Base-by-base conservation (phyloP, 2,113 vertebrate species). In the Panthera leo region DNA sequence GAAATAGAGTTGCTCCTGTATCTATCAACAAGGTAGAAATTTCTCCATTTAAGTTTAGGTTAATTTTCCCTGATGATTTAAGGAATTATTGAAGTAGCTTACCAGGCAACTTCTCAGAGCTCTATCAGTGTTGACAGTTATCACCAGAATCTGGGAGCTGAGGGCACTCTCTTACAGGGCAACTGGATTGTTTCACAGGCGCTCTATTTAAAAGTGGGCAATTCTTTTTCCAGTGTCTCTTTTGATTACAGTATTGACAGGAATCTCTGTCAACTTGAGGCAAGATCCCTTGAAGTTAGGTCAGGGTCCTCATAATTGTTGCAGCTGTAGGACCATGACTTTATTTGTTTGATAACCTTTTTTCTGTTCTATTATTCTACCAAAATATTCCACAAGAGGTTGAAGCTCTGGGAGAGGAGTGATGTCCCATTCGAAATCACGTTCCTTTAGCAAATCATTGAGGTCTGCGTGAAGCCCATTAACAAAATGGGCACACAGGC, bases 21-120 rank as follows among this genome's bases (percentile, higher is more conserved):
- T 78, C 70, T 79, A 71, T 36, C 14, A 71, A 16, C 31, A 53
- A 1, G 29, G n/a, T 39, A 48, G 42, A 91, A 34, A 79, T 58
- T 76, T 83, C 58, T 93, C 7, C 53, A 8, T 85, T 36, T 61
- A 48, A 45, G 34, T 85, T 68, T 76, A 87, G 51, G 4, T 96
- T 90, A 68, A 58, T 82, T 88, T 89, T 94, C 19, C 18, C 79
- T 89, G 36, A 27, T 92, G 45, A 84, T 71, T 85, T 91, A 94
- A 96, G 63, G 2, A 48, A 78, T 91, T 67, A 75, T 51, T 70
- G 36, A 79, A 85, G 13, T 61, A 51, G 21, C 31, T 51, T 79
- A 36, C 19, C 29, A 34, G 39, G 51, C 16, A 73, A 73, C 65
- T 84, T 29, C 31, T 80, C 29, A 10, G 36, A 80, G 11, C 8